These are phyloP conservation scores for Crotalus horridus DNA, from an alignment of 2,113 vertebrate genomes.

Conservation along the genomic window DNA sequence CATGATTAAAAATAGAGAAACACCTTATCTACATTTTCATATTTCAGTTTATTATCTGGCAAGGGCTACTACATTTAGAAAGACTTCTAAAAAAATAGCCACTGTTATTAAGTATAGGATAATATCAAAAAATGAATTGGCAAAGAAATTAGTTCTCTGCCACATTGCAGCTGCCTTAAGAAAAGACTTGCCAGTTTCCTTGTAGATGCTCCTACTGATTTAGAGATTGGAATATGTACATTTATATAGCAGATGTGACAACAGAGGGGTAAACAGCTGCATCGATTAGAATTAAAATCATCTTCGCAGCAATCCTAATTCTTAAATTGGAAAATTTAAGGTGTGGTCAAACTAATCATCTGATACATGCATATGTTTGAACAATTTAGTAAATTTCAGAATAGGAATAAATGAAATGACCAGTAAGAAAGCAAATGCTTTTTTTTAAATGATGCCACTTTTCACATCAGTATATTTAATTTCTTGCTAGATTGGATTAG, in stretches of 20 bases:
- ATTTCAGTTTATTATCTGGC: not conserved
- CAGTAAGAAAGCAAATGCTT: conserved; percentile 9
- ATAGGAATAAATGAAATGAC: conserved; percentile 25
- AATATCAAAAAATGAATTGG: not conserved
- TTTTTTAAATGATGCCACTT: conserved; percentile 20
- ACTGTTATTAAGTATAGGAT: not conserved
- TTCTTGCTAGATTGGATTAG: conserved; percentile 62
- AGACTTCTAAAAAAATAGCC: not conserved
- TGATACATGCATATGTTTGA: conserved; percentile 8
- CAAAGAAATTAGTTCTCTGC: not conserved
- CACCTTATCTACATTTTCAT: not conserved
- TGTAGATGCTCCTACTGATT: not conserved
- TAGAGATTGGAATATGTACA: not conserved
- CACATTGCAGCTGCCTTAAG: not conserved
- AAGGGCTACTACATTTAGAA: not conserved
- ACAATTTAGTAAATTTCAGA: not conserved
- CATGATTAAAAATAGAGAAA: not conserved
- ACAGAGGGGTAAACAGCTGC: not conserved
- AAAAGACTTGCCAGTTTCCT: not conserved
- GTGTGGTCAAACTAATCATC: not conserved
- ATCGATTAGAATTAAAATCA: not conserved
- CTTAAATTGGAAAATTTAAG: too few relatives aligned
- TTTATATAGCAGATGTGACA: not conserved
- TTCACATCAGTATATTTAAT: conserved; percentile 30
- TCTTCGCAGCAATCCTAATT: not conserved